Evolutionary conservation across 2,888 invertebrate species (phyloP), one percentile per base, ranked within the genome.

Genomic region (Drosophila subsilvestris): DNA sequence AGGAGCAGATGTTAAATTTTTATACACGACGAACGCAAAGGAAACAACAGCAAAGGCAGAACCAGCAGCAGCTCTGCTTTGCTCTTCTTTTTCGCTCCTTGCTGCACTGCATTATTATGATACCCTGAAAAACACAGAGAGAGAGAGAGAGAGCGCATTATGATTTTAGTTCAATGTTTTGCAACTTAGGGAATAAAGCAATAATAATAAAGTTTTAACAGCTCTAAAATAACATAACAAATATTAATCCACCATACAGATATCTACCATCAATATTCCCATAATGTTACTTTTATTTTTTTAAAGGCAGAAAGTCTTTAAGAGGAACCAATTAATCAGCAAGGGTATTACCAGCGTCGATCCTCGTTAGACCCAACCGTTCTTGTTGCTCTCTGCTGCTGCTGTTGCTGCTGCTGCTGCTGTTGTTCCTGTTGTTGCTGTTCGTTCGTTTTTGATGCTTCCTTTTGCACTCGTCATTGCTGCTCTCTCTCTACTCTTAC

Each of bases 1-100:
- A 91, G 90, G 89, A 91, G 91, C 90, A 90, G 90, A 90, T 90
- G 90, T 91, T 91, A 88, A 84, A 79, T 89, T 90, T 91, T 88
- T 89, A 81, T 88, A 84, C 88, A 83, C 88, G 85, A 61, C 58
- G 42, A 83, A 58, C 58, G 42, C 56, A 43, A 18, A 66, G 58
- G 67, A 37, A 75, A 14, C 48, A 48, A 32, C 60, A 27, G 9
- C 29, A 27, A n/a, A n/a, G n/a, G 25, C 29, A 32, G 60, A 14
- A 37, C 6, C 63, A 59, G 61, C 70, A 59, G 70, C 79, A 45
- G 57, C 60, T 27, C 60, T 53, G 60, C 29, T n/a, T n/a, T n/a
- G 32, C 22, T 50, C 59, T 44, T 51, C 68, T 47, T 59, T 62
- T 69, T 59, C 49, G 66, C 68, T 78, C 9, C 69, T 53, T 20